Evolutionary conservation across 2,113 vertebrate genomes (phyloP).

Genomic region (Trogon melanurus): DNA sequence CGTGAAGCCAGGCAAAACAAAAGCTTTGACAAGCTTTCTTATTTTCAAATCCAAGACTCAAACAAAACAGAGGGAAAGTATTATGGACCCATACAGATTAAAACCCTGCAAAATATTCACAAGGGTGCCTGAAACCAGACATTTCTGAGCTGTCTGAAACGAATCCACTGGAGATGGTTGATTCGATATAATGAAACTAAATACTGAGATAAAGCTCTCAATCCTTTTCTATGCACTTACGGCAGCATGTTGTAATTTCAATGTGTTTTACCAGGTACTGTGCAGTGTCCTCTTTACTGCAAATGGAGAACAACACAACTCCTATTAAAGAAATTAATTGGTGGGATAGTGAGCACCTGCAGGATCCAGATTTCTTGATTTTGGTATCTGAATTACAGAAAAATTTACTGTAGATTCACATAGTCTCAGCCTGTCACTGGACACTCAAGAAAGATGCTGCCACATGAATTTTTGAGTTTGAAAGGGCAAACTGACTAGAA

Average conservation of each 20-base stretch:
- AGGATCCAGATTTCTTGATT: background rate
- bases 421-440: background rate
- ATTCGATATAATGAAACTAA: background rate
- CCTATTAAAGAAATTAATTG: background rate
- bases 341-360: background rate
- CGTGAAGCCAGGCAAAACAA: slow-evolving; percentile 26
- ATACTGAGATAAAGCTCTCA: background rate
- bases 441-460: background rate
- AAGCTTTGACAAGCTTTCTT: slow-evolving; percentile 9
- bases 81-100: background rate
- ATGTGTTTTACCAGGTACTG: background rate
- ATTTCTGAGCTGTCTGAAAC: background rate
- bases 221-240: background rate
- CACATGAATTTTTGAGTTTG: background rate
- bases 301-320: background rate
- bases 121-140: background rate
- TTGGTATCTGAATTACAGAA: background rate
- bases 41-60: slow-evolving; percentile 11
- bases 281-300: background rate
- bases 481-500: background rate
- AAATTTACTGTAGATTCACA: background rate
- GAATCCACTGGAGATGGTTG: background rate
- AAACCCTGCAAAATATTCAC: background rate
- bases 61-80: background rate
- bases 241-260: background rate